Percentiles rank a stretch among this genome's conserved stretches.
Evolutionary conservation across 2,797 vertebrate genomes (phyloP).

Genomic region (Mormyrus hasselquistii): DNA sequence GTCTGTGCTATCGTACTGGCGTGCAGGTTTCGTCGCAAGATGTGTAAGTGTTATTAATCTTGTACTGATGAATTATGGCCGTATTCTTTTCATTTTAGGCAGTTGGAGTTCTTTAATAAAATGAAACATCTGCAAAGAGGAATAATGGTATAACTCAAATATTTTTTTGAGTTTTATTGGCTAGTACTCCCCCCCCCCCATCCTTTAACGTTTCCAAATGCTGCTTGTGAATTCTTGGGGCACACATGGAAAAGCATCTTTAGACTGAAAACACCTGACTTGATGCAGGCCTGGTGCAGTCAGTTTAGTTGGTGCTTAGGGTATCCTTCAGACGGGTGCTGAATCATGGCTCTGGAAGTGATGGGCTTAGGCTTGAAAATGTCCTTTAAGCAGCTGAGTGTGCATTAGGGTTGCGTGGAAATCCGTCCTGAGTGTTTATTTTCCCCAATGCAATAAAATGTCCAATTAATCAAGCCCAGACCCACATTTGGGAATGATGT

Average conservation of each 20-base stretch:
- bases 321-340: background rate
- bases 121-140: background rate
- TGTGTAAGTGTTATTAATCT: background rate
- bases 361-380: constrained; percentile 26
- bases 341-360: constrained; percentile 28
- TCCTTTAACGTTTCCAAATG: background rate
- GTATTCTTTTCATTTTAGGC: background rate
- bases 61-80: background rate
- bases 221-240: background rate
- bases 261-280: constrained; percentile 10
- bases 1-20: background rate
- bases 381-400: constrained; percentile 10
- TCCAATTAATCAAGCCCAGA: constrained; percentile 37
- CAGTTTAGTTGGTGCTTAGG: background rate
- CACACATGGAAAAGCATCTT: background rate
- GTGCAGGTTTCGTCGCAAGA: background rate
- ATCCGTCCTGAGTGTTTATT: constrained; percentile 30
- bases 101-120: background rate
- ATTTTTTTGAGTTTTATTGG: background rate
- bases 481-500: constrained; percentile 36
- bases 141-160: constrained; percentile 1
- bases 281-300: background rate
- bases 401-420: constrained; percentile 24
- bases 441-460: constrained; percentile 28
- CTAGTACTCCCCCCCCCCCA: background rate